A percentile compares a stretch with the other conserved stretches of the same genome.
Evolutionary conservation across 2,888 invertebrate genomes (phyloP).

Genomic region (Parnassius orleans): DNA sequence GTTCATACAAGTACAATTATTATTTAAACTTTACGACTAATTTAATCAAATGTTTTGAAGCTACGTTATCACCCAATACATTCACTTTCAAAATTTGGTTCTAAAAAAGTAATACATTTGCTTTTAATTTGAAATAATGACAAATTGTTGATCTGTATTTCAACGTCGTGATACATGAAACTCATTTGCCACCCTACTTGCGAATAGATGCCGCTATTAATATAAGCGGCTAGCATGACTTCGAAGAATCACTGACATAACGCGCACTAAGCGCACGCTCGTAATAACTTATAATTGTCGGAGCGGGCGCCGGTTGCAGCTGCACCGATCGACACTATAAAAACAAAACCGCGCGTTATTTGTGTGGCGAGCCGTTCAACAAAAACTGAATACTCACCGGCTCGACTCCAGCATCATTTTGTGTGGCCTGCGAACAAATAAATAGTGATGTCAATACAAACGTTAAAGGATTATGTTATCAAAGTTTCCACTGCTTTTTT

Average conservation of each 20-base stretch:
- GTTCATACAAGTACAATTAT: too few species aligned
- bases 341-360: conserved; percentile 10
- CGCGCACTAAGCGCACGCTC: conserved; percentile 13
- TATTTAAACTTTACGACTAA: too few species aligned
- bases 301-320: conserved; percentile 19
- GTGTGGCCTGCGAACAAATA: conserved; percentile 71
- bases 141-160: too few species aligned
- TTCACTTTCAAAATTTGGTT: too few species aligned
- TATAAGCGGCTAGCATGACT: background rate
- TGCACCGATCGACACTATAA: conserved; percentile 3
- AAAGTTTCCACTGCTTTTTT: too few species aligned
- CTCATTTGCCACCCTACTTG: background rate
- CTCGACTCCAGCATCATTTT: conserved; percentile 79
- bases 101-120: too few species aligned
- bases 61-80: too few species aligned
- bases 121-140: too few species aligned
- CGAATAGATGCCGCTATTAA: background rate
- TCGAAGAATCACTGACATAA: conserved; percentile 4
- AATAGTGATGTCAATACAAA: conserved; percentile 26
- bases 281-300: conserved; percentile 28
- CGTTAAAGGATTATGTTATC: background rate
- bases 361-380: conserved; percentile 13
- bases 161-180: background rate
- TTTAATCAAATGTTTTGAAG: too few species aligned
- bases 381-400: conserved; percentile 55